These are phyloP conservation scores for Scaptomyza pallida DNA, from an alignment of 1,140 invertebrate genomes.

Conservation along the genomic window DNA sequence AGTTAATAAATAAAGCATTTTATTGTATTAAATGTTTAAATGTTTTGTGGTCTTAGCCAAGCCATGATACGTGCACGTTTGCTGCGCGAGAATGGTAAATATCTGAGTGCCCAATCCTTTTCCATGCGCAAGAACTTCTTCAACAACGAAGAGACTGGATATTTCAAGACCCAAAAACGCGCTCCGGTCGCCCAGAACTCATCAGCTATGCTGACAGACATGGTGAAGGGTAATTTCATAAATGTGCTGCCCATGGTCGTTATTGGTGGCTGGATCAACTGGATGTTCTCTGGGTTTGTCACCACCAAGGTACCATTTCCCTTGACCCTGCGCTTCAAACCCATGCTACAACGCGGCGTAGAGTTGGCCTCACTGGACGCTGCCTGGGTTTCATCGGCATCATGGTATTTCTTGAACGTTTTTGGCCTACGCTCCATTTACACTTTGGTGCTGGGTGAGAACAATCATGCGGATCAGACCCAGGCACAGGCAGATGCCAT, in stretches of 20 bases:
- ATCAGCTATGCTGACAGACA: slow-evolving; percentile 96
- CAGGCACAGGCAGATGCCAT: slow-evolving; percentile 99
- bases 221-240: slow-evolving; percentile 99
- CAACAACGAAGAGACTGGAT: slow-evolving; percentile 97
- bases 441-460: slow-evolving; percentile 98
- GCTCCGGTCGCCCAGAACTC: slow-evolving; percentile 88
- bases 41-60: slow-evolving; percentile 88
- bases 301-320: slow-evolving; percentile 99
- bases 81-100: slow-evolving; percentile 98
- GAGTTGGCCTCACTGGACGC: slow-evolving; percentile 98
- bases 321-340: slow-evolving; percentile 98
- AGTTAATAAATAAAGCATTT: slow-evolving; percentile 6
- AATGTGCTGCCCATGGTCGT: slow-evolving; percentile 99
- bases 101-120: slow-evolving; percentile 97
- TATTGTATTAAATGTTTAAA: neutral
- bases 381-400: slow-evolving; percentile 99
- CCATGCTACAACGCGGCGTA: slow-evolving; percentile 99
- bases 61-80: slow-evolving; percentile 96
- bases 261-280: slow-evolving; percentile 99
- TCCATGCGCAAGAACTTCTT: slow-evolving; percentile 97
- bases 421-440: slow-evolving; percentile 99
- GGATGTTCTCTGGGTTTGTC: slow-evolving; percentile 99
- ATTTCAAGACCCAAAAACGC: slow-evolving; percentile 96
- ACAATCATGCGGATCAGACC: slow-evolving; percentile 98
- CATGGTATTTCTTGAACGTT: slow-evolving; percentile 99